Evolutionary conservation across 2,888 invertebrate genomes (phyloP).

Genomic region (Rhamphomyia laevipes): DNA sequence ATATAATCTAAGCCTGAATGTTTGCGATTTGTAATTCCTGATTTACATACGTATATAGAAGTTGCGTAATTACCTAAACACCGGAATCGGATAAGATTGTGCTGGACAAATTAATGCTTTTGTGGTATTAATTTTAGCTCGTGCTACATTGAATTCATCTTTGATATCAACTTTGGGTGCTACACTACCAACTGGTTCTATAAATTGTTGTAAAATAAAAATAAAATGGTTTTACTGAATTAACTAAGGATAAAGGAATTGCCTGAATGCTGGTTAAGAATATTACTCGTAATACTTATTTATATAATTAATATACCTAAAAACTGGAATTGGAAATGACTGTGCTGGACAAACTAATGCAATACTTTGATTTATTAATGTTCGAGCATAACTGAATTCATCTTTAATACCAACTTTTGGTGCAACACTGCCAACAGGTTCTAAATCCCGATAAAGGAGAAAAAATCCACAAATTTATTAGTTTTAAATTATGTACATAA

Average conservation of each 20-base stretch:
- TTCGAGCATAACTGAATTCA: slow-evolving; percentile 43
- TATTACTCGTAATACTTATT: not conserved
- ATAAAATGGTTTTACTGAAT: not conserved
- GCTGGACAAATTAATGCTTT: slow-evolving; percentile 59
- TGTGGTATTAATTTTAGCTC: slow-evolving; percentile 27
- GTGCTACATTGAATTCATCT: slow-evolving; percentile 35
- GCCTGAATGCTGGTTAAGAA: not conserved
- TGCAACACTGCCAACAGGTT: slow-evolving; percentile 42
- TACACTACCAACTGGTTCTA: slow-evolving; percentile 44
- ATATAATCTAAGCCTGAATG: no score
- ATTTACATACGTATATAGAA: no score
- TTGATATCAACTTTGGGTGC: slow-evolving; percentile 44
- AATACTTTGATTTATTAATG: slow-evolving; percentile 40
- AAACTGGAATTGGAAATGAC: slow-evolving; percentile 60
- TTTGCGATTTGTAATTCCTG: no score
- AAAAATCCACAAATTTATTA: not conserved
- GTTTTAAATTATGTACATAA: not conserved
- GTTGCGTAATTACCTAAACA: slow-evolving; percentile 39
- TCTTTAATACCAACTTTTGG: slow-evolving; percentile 59
- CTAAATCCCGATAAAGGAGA: slow-evolving; percentile 21
- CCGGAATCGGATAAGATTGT: slow-evolving; percentile 55
- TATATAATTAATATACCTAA: slow-evolving; percentile 42
- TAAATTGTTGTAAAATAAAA: not conserved
- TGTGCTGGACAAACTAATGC: slow-evolving; percentile 63
- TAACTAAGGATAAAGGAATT: not conserved